phyloP scores from a whole-genome alignment of 2,888 invertebrate species.

The Terebella lapidaria region DNA sequence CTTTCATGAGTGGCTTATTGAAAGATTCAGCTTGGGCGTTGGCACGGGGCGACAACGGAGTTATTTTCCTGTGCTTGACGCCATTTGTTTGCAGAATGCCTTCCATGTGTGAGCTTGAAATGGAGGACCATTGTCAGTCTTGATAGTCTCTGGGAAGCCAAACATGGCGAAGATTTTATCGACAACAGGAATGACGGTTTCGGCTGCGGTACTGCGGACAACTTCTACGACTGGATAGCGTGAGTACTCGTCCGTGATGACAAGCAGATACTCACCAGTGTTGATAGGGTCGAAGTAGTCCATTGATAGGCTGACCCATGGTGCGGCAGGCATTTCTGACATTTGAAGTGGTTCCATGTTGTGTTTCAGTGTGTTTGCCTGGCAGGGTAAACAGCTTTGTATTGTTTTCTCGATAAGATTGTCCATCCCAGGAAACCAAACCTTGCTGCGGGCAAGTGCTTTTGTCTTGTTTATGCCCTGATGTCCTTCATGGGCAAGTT shows the following conservation, averaged over 20 bases:
- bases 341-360: constrained; percentile 14
- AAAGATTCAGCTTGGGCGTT: constrained; percentile 12
- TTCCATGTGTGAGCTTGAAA: background rate
- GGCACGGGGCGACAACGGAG: constrained; percentile 3
- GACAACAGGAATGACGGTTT: background rate
- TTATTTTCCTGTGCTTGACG: constrained; percentile 7
- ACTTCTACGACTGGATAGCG: background rate
- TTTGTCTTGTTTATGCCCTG: constrained; percentile 25
- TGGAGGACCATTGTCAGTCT: background rate
- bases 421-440: constrained; percentile 25
- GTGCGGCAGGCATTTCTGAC: constrained; percentile 13
- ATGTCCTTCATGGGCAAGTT: constrained; percentile 26
- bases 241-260: background rate
- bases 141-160: background rate
- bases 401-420: constrained; percentile 10
- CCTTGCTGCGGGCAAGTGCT: constrained; percentile 21
- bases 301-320: background rate
- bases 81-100: background rate
- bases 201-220: background rate
- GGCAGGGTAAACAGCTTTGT: constrained; percentile 14
- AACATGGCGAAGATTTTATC: background rate
- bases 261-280: constrained; percentile 3
- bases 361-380: constrained; percentile 5
- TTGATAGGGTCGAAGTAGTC: background rate
- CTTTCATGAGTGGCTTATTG: constrained; percentile 9